Base-by-base conservation (phyloP, 2,113 vertebrate genomes). In the Microtus montanus region DNA sequence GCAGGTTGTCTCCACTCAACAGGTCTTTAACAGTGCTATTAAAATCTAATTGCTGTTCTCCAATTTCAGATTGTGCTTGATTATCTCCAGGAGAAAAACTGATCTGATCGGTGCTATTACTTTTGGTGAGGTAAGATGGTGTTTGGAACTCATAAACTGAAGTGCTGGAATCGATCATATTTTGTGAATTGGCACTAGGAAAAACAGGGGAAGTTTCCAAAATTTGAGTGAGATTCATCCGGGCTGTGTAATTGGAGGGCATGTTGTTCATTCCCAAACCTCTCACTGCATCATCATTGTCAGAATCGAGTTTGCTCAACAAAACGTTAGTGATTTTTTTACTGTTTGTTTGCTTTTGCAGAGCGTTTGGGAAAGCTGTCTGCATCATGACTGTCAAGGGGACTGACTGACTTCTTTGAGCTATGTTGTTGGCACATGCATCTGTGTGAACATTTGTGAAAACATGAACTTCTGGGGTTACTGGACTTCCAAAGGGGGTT, bases 351-450 rank as follows among this genome's bases (percentile, higher is more conserved):
- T 99, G 99, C 93, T 99, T 99, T 90, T 99, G 98, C 80, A 99
- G 97, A 78, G 99, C 98, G 0, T 97, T 97, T 1, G 98, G 98
- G 91, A 99, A 99, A 91, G 99, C 99, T 0, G 99, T 99, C 97
- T 99, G 99, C 99, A 99, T 99, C 99, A 99, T 99, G 94, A 99
- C 98, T n/a, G 99, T 99, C 96, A 99, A 97, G 0, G 99, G 99
- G 96, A 99, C 99, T 0, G 99, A 99, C 44, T 99, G 99, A 98
- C 99, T 99, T 98, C 99, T 99, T 96, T 99, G 99, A 79, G 99
- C 99, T 97, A 99, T 98, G 97, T 98, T 99, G 97, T 98, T 99
- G 98, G 98, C 98, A 96, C 98, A 98, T 30, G 98, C 94, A 91
- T 99, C 99, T 84, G 98, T 91, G 33, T 99, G 99, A 97, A 98